These are phyloP conservation scores for Margarornis squamiger DNA, from an alignment of 2,797 vertebrate species.

Conservation along the genomic window DNA sequence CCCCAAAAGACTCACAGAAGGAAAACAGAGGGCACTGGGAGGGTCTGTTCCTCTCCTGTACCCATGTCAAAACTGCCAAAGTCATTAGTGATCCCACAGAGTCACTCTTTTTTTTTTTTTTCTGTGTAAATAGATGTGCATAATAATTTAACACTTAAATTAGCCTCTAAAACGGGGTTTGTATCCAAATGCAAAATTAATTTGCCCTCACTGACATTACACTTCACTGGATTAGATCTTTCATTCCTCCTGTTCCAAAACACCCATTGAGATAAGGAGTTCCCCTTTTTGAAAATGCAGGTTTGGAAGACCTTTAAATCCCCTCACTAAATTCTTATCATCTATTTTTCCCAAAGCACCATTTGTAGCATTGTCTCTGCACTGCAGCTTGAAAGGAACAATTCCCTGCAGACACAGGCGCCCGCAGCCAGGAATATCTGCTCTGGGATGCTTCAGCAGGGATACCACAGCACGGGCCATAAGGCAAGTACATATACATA, in stretches of 20 bases:
- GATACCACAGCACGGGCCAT: background rate
- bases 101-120: background rate
- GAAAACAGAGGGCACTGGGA: background rate
- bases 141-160: background rate
- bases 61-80: background rate
- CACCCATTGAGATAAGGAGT: background rate
- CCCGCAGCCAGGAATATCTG: background rate
- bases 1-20: background rate
- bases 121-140: background rate
- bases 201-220: background rate
- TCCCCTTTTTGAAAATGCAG: background rate
- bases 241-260: background rate
- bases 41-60: background rate
- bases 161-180: background rate
- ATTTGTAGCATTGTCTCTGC: background rate
- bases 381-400: background rate
- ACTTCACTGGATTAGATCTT: background rate
- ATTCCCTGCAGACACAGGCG: background rate
- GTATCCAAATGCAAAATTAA: background rate
- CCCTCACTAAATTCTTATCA: background rate
- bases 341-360: background rate
- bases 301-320: conserved; percentile 27
- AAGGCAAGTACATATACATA: background rate
- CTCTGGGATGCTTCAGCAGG: background rate
- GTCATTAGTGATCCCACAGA: background rate